Evolutionary conservation across 2,797 vertebrate species (phyloP).

Genomic region (Anguilla anguilla): DNA sequence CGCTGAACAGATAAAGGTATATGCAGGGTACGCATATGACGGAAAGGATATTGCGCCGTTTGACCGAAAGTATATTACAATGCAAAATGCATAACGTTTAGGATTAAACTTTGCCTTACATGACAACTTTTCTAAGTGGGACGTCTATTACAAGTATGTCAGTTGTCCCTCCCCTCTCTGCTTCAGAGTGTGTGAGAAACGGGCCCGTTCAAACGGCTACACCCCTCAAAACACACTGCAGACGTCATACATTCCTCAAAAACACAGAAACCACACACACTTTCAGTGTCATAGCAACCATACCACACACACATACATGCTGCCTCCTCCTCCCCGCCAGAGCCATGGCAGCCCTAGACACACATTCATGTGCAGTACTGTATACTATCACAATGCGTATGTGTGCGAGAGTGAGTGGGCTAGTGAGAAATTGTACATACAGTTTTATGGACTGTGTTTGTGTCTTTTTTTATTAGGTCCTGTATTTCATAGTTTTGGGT

Average conservation of each 20-base stretch:
- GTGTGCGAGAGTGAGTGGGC: background rate
- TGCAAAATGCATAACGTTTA: background rate
- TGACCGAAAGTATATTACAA: background rate
- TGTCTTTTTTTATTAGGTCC: background rate
- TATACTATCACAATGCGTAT: slow-evolving; percentile 29
- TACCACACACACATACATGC: slow-evolving; percentile 37
- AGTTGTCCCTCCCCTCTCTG: slow-evolving; percentile 59
- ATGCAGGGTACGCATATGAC: background rate
- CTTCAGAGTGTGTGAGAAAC: slow-evolving; percentile 54
- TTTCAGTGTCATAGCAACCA: slow-evolving; percentile 44
- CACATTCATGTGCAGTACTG: slow-evolving; percentile 35
- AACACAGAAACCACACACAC: slow-evolving; percentile 43
- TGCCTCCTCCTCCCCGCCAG: background rate
- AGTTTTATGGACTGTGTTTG: slow-evolving; percentile 19
- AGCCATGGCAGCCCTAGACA: background rate
- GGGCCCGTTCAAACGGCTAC: slow-evolving; percentile 62
- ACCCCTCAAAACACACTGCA: slow-evolving; percentile 62
- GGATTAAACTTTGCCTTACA: background rate
- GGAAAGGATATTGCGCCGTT: background rate
- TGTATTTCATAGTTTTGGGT: background rate
- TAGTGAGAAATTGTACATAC: slow-evolving; percentile 21
- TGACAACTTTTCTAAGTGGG: background rate
- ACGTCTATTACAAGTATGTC: slow-evolving; percentile 68
- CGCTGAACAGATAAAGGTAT: background rate
- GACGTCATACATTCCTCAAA: slow-evolving; percentile 76